Conservation (phyloP, 2,113 vertebrate species). For the Rhinolophus ferrumequinum region DNA sequence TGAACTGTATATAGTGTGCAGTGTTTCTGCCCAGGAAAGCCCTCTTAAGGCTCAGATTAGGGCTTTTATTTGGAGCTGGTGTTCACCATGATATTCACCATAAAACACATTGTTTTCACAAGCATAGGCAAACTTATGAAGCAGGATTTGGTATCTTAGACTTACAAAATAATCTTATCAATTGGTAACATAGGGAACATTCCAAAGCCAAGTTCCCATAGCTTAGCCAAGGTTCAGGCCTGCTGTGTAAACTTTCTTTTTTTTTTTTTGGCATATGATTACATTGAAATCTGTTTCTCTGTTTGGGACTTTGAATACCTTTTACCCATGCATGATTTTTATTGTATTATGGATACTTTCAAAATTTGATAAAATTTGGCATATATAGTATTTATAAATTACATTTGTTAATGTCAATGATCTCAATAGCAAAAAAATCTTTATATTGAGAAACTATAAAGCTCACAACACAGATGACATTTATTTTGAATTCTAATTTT, state of each 20-base stretch:
- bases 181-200: not conserved
- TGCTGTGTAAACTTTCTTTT: not conserved
- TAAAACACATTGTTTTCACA: not conserved
- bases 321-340: no score
- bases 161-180: not conserved
- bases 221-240: not conserved
- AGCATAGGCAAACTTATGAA: not conserved
- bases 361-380: no score
- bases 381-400: no score
- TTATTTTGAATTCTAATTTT: no score
- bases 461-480: no score
- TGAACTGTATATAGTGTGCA: not conserved
- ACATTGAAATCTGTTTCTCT: not conserved
- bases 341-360: no score
- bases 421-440: no score
- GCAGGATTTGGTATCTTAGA: not conserved
- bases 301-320: no score
- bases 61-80: not conserved
- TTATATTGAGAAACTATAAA: no score
- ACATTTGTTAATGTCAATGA: no score
- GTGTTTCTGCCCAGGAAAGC: not conserved
- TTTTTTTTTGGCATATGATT: not conserved
- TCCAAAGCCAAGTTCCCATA: not conserved
- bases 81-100: not conserved
- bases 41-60: not conserved